Conservation (phyloP, 1,140 invertebrate genomes). For the Eciton burchellii region DNA sequence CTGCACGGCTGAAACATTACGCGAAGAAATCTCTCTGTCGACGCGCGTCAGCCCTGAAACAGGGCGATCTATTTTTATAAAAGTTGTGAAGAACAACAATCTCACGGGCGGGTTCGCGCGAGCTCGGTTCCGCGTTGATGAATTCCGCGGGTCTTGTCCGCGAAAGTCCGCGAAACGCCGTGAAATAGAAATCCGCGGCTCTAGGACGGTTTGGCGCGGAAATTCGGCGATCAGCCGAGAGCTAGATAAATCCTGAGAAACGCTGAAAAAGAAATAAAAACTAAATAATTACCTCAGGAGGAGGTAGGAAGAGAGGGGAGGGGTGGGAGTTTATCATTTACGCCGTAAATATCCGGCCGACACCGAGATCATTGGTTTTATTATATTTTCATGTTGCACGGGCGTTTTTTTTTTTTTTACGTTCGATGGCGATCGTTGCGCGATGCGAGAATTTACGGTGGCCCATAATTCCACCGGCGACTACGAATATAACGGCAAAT, state of each 20-base stretch:
- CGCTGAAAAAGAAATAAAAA: not conserved
- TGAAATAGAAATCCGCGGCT: not conserved
- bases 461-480: slow-evolving; percentile 6
- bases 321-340: slow-evolving; percentile 9
- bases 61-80: slow-evolving; percentile 11
- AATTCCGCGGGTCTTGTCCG: slow-evolving; percentile 10
- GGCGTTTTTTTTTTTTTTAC: not conserved
- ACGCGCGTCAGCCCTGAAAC: not conserved
- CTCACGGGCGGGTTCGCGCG: too few relatives aligned
- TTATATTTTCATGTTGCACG: slow-evolving; percentile 19
- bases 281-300: not conserved
- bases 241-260: slow-evolving; percentile 2
- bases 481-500: slow-evolving; percentile 20
- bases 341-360: not conserved
- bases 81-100: not conserved
- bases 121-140: not conserved
- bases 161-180: not conserved
- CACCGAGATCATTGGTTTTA: slow-evolving; percentile 16
- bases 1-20: slow-evolving; percentile 10
- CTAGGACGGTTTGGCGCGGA: not conserved
- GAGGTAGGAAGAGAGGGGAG: not conserved
- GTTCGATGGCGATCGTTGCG: slow-evolving; percentile 9
- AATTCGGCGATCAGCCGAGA: not conserved
- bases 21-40: slow-evolving; percentile 17
- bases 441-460: slow-evolving; percentile 27